These are phyloP conservation scores for Microcebus griseorufus DNA, from an alignment of 2,113 vertebrate genomes.

Conservation along the genomic window DNA sequence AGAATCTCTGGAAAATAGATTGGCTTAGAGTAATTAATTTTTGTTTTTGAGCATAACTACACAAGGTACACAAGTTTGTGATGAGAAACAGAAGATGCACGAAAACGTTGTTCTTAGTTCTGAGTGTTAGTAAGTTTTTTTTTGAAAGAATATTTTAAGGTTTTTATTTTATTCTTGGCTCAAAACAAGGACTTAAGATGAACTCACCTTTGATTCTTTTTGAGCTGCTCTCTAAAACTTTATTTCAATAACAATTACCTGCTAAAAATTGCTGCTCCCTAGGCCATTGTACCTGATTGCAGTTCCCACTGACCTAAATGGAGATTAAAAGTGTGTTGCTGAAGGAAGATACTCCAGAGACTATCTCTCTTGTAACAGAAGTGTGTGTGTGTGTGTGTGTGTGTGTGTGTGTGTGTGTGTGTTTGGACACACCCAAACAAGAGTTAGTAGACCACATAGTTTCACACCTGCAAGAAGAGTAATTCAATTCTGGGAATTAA, in stretches of 20 bases:
- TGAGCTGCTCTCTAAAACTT: conserved; percentile 31
- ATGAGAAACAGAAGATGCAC: neutral
- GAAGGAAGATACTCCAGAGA: neutral
- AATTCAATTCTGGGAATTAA: conserved; percentile 13
- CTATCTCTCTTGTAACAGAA: neutral
- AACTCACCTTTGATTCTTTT: conserved; percentile 54
- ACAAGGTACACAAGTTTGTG: neutral
- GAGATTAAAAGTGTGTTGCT: conserved; percentile 39
- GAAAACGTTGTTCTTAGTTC: conserved; percentile 39
- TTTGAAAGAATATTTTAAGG: neutral
- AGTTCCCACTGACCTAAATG: conserved; percentile 37
- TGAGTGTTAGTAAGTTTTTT: conserved; percentile 1
- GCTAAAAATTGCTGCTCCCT: conserved; percentile 41
- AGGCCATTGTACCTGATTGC: neutral
- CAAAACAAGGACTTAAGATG: conserved; percentile 59
- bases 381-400: neutral
- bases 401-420: too few relatives aligned
- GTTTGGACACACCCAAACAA: neutral
- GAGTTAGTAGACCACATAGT: neutral
- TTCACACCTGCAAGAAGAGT: neutral
- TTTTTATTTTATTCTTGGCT: conserved; percentile 45
- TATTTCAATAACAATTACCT: conserved; percentile 49
- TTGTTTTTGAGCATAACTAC: neutral
- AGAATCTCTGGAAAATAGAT: conserved; percentile 3
- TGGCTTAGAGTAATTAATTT: neutral